Base-by-base conservation (phyloP, 2,888 invertebrate species). In the Drosophila subsilvestris region DNA sequence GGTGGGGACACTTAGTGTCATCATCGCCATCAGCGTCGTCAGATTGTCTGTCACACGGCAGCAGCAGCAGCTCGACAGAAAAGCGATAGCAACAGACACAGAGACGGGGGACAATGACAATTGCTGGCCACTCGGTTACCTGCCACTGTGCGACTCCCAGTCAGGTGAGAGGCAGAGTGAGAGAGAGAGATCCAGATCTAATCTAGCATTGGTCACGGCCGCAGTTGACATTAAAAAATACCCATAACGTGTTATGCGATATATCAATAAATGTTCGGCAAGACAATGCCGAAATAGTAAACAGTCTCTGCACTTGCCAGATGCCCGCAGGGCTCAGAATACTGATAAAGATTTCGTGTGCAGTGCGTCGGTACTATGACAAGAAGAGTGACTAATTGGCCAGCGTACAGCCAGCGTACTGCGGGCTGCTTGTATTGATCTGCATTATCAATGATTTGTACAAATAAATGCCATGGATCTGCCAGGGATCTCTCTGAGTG, bases 381-480 rank as follows among this genome's bases (percentile, higher is more conserved):
- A 66, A 67, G 2, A 22, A 85, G 55, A 70, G 72, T 83, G 83
- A 83, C 86, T 88, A 83, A 83, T 83, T 82, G 83, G 74, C 84
- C 61, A 37, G 57, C 50, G 58, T 49, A 18, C 51, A 22, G 22
- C 22, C 22, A 17, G 49, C 70, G 61, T 50, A 58, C 57, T 74
- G 3, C 32, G 32, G 32, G 32, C 4, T 69, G 49, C 65, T 43
- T 69, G 70, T 69, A 84, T 79, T 79, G 83, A 83, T 71, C 83
- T 73, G 78, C 78, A 79, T 86, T 88, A 83, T 83, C 88, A 86
- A 71, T 71, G 80, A 86, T 83, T 87, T 80, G 81, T 86, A 76
- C 66, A 73, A 65, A 56, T 44, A 47, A 50, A 76, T 71, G 84
- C 79, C 80, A 76, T 66, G 50, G 60, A 44, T 70, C 53, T 18